Base-by-base conservation (phyloP, 2,113 vertebrate genomes). In the Ovis aries region DNA sequence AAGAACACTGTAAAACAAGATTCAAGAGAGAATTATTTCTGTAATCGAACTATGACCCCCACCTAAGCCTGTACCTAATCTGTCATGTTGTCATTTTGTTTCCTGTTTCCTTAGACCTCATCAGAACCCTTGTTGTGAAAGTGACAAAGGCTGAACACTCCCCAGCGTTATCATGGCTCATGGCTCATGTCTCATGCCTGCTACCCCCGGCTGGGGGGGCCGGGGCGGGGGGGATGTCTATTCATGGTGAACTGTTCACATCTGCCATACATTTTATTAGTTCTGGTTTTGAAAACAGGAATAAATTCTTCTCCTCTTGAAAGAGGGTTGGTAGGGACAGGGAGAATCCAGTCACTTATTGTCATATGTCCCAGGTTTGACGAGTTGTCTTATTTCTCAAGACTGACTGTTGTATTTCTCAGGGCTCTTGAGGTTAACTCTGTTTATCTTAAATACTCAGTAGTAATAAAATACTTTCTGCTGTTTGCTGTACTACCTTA, bases 401-500 rank as follows among this genome's bases (percentile, higher is more conserved):
- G 33, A 60, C 17, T 52, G 40, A 60, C 23, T 52, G 27, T 52
- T 90, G 13, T 31, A 82, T 90, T 93, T 78, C 23, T 81, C 45
- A 53, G 71, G 67, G 62, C 62, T 83, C 36, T 17, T 74, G 36
- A 88, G 4, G 23, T 94, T 96, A 88, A 80, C 21, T 64, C 6
- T 83, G n/a, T 81, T 81, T 60, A 84, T 62, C 50, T 85, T 77
- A 95, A 57, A 52, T 94, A 67, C 40, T 82, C 33, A 87, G 55
- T 67, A 53, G n/a, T 78, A 77, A 67, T 92, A 67, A 95, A 96
- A 89, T 82, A 88, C 23, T 4, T 91, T 85, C 40, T 95, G 21
- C 53, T 86, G 12, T 96, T 82, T 59, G 19, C 25, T 60, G 16
- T 67, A 59, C 21, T n/a, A 17, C 29, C 12, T 89, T 50, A 25